Evolutionary conservation across 1,140 invertebrate genomes (phyloP), one percentile per base, ranked within the genome.

Genomic region (Eufriesea mexicana): DNA sequence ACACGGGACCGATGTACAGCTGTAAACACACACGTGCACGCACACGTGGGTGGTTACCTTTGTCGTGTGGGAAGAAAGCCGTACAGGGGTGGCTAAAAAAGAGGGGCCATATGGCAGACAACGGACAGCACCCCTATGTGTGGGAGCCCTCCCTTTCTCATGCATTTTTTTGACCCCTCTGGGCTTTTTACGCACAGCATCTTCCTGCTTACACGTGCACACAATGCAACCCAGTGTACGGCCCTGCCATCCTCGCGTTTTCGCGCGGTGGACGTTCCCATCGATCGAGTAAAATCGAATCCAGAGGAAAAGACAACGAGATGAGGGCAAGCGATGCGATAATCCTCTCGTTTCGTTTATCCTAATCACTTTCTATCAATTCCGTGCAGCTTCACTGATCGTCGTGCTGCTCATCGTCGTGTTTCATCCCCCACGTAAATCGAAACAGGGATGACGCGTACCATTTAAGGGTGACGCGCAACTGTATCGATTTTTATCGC

Each of bases 51-150:
- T 83, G 75, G 64, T n/a, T 88, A 79, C 84, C 83, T 83, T 89
- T 79, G 66, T 71, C 84, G 72, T 88, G 76, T 86, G 87, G 86
- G 86, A 88, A 86, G 85, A 66, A 79, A 88, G 79, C 84, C 71
- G 86, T 78, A 92, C 74, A 91, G 84, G 89, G 91, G 90, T 90
- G 89, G 86, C 84, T 90, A 86, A 91, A 91, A 74, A 92, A 87
- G 90, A 66, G 89, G 91, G 89, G 89, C 92, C 92, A 93, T 93
- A 93, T 93, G 92, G 92, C 90, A 90, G 87, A 89, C 91, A 92
- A 90, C 86, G 86, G 76, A 73, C 85, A 51, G 85, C 83, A 89
- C 90, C 90, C 91, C 86, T 84, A 73, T 85, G 86, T 90, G 91
- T 92, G 90, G 91, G 89, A 93, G 92, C 89, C 67, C 85, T 87